These are phyloP conservation scores for Pseudopipra pipra DNA, from an alignment of 2,113 vertebrate species.

Conservation along the genomic window DNA sequence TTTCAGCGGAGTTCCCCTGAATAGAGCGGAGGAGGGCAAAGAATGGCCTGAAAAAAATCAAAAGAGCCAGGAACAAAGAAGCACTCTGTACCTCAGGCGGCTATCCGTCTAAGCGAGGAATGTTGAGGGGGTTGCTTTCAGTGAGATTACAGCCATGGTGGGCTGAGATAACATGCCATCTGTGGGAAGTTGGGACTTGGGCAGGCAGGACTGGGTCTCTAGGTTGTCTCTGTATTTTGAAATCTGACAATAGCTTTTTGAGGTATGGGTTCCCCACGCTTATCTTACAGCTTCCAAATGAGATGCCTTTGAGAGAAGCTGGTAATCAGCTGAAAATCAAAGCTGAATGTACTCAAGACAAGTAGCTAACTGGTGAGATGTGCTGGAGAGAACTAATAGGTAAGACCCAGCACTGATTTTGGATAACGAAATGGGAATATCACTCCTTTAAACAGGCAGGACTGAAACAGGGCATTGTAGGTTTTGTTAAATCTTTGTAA, in stretches of 20 bases:
- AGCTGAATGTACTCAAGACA: not conserved
- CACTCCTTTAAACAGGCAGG: not conserved
- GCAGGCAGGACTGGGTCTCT: not conserved
- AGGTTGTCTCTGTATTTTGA: not conserved
- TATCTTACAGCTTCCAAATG: not conserved
- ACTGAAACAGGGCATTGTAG: not conserved
- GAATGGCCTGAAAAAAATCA: constrained; percentile 24
- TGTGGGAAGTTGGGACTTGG: not conserved
- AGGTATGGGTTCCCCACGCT: not conserved
- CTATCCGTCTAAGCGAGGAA: not conserved
- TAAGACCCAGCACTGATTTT: not conserved
- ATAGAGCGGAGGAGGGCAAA: not conserved
- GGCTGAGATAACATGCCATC: not conserved
- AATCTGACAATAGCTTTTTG: not conserved
- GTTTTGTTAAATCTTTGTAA: not conserved
- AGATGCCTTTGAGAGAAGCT: not conserved
- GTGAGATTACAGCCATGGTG: not conserved
- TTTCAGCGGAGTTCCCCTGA: not conserved
- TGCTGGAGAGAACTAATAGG: not conserved
- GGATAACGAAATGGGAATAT: not conserved
- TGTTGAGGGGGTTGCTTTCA: not conserved
- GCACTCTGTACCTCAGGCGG: not conserved
- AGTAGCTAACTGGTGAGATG: not conserved
- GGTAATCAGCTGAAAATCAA: not conserved
- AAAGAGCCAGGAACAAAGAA: constrained; percentile 1